A percentile compares a stretch with the other conserved stretches of the same genome.
Evolutionary conservation across 2,888 invertebrate species (phyloP).

Genomic region (Tipula lateralis): DNA sequence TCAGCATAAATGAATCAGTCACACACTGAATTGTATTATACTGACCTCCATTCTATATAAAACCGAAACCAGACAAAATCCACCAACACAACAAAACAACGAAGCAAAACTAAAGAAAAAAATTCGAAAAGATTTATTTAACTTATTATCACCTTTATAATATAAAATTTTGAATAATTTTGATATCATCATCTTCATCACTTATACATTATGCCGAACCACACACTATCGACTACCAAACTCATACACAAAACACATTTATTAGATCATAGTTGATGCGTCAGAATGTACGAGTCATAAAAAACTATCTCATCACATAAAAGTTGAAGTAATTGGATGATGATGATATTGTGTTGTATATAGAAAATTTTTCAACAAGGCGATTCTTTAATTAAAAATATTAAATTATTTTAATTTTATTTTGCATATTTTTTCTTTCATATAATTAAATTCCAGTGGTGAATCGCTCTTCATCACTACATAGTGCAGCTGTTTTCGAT

Average conservation of each 20-base stretch:
- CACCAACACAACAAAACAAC: neutral
- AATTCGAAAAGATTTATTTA: neutral
- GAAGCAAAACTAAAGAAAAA: neutral
- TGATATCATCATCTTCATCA: neutral
- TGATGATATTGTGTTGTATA: neutral
- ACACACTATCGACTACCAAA: neutral
- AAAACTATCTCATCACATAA: neutral
- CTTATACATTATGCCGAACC: too few relatives aligned
- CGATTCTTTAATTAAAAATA: neutral
- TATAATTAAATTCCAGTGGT: neutral
- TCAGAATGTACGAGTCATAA: neutral
- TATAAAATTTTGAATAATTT: neutral
- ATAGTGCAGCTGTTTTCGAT: neutral
- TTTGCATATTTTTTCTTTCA: neutral
- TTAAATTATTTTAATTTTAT: neutral
- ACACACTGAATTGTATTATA: neutral
- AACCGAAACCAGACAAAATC: constrained; percentile 4
- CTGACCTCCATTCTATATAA: neutral
- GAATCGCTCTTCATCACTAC: neutral
- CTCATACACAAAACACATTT: neutral
- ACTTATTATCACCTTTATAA: neutral
- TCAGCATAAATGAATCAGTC: neutral
- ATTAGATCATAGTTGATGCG: constrained; percentile 3
- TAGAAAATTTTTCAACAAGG: neutral
- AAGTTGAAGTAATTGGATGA: neutral